These are phyloP conservation scores for Aleadryas rufinucha DNA, from an alignment of 2,113 vertebrate genomes.

Conservation along the genomic window DNA sequence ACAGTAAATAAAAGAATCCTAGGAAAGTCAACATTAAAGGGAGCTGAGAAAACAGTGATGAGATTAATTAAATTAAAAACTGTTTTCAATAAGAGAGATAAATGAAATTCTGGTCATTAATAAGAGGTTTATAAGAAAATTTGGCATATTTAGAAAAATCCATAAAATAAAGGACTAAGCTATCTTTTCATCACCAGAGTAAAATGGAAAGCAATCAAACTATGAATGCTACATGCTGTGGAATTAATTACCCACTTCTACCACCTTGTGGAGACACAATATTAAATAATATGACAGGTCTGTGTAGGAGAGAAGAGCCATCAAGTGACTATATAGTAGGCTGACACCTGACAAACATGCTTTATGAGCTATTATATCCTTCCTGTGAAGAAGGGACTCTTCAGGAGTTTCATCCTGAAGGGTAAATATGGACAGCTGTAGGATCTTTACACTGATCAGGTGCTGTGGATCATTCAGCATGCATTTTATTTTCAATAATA, in stretches of 20 bases:
- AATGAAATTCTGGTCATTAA: neutral
- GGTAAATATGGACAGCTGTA: neutral
- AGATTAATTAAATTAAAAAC: neutral
- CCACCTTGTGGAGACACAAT: slow-evolving; percentile 51
- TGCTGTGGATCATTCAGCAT: neutral
- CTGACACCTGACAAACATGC: neutral
- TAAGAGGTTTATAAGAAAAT: neutral
- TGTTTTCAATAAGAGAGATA: neutral
- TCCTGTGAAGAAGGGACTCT: neutral
- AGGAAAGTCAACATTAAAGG: neutral
- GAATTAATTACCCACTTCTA: slow-evolving; percentile 61
- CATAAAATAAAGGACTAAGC: neutral
- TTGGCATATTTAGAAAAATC: neutral
- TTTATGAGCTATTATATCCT: neutral
- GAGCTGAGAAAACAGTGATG: neutral
- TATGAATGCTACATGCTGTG: neutral
- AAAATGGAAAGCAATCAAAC: neutral
- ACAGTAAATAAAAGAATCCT: neutral
- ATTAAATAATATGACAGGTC: neutral
- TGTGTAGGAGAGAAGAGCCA: neutral
- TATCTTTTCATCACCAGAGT: neutral
- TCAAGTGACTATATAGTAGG: neutral
- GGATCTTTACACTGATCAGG: neutral
- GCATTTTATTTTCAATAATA: neutral
- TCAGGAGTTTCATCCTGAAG: neutral